A percentile compares a stretch with the other conserved stretches of the same genome.
These are phyloP conservation scores for Pinctada fucata DNA, from an alignment of 2,888 invertebrate species.

Conservation along the genomic window DNA sequence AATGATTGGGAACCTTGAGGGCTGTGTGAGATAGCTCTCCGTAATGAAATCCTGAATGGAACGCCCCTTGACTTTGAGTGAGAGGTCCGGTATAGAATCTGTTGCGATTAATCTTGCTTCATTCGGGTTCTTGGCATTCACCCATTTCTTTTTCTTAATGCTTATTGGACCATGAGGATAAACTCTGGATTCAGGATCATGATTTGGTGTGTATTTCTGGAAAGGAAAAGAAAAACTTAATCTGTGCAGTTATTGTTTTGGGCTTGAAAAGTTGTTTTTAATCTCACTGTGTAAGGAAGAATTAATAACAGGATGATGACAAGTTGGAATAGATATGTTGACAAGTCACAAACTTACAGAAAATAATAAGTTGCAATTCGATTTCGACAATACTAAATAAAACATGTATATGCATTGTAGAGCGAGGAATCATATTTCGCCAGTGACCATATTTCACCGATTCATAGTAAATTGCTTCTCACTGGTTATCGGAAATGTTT, in stretches of 20 bases:
- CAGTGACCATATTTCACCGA: no score
- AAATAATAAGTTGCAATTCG: no score
- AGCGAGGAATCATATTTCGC: no score
- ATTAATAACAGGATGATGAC: neutral
- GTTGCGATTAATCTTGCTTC: constrained; percentile 52
- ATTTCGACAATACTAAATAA: no score
- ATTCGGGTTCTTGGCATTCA: constrained; percentile 48
- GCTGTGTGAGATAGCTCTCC: constrained; percentile 54
- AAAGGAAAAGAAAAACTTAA: constrained; percentile 13
- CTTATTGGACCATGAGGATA: constrained; percentile 58
- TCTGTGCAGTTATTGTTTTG: no score
- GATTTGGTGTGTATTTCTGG: constrained; percentile 41
- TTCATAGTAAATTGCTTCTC: no score
- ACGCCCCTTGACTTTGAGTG: constrained; percentile 45
- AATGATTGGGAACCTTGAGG: constrained; percentile 60
- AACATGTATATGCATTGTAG: no score
- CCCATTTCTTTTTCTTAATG: constrained; percentile 52
- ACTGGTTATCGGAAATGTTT: no score
- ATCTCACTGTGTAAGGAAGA: neutral
- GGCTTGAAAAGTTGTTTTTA: neutral
- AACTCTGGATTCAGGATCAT: constrained; percentile 49
- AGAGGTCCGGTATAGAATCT: constrained; percentile 58
- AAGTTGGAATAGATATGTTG: no score
- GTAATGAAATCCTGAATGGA: constrained; percentile 54
- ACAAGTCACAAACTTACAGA: no score